A percentile compares a stretch with the other conserved stretches of the same genome.
phyloP scores from a whole-genome alignment of 2,113 vertebrate species.

The Hemibagrus wyckioides region DNA sequence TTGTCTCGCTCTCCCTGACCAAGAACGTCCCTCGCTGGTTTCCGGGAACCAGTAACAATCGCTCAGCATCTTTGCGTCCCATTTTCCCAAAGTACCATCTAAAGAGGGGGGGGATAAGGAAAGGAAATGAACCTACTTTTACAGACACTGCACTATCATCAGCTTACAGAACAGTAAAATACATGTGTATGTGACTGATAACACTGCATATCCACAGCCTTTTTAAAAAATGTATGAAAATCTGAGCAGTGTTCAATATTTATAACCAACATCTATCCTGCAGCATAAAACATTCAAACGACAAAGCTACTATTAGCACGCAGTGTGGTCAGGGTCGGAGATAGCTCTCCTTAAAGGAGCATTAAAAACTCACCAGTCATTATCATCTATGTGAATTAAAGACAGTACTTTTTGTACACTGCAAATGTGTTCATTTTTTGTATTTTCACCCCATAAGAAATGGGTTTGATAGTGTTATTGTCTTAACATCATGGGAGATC shows the following conservation, averaged over 20 bases:
- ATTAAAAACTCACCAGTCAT: not conserved
- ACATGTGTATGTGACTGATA: not conserved
- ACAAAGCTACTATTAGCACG: not conserved
- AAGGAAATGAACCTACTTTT: not conserved
- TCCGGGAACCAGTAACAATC: constrained; percentile 90
- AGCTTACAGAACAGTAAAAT: not conserved
- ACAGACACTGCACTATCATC: not conserved
- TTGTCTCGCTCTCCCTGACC: constrained; percentile 97
- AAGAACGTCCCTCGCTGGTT: constrained; percentile 94
- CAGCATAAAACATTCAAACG: not conserved
- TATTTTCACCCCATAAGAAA: no score
- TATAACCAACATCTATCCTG: not conserved
- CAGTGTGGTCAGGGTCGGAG: not conserved
- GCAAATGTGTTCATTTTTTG: not conserved
- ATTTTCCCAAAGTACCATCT: constrained; percentile 99
- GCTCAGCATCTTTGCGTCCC: constrained; percentile 97
- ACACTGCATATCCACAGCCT: not conserved
- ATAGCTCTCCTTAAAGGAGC: not conserved
- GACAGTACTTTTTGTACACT: not conserved
- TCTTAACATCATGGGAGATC: not conserved
- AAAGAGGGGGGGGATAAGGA: constrained; percentile 15
- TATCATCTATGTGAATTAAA: not conserved
- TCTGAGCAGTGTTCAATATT: not conserved
- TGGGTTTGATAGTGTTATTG: not conserved
- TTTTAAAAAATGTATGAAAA: not conserved